Evolutionary conservation across 2,797 vertebrate genomes (phyloP).

Genomic region (Xenentodon cancila): DNA sequence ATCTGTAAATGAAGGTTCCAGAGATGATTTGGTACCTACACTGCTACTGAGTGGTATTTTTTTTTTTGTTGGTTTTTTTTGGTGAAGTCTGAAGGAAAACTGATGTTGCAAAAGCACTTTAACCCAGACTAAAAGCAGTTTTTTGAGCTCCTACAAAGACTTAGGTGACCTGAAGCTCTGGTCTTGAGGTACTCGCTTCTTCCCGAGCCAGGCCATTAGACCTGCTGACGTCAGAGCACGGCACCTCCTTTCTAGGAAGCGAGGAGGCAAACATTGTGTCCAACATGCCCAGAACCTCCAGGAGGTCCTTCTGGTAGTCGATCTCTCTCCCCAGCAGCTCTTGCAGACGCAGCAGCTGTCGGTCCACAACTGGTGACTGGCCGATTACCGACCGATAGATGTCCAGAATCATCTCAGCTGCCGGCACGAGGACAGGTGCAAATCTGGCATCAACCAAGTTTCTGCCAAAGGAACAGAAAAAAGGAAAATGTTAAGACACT

Average conservation of each 20-base stretch:
- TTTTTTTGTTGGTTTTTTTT: too few species aligned
- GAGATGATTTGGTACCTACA: neutral
- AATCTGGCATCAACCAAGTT: constrained; percentile 90
- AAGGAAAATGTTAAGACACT: neutral
- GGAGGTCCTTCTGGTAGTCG: constrained; percentile 89
- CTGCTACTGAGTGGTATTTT: neutral
- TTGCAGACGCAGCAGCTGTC: constrained; percentile 89
- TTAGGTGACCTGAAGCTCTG: constrained; percentile 69
- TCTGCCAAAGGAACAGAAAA: constrained; percentile 68
- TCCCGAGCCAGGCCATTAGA: constrained; percentile 70
- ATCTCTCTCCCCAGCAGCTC: constrained; percentile 90
- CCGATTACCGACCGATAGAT: constrained; percentile 90
- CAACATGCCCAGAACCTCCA: constrained; percentile 96
- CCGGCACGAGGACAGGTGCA: constrained; percentile 84
- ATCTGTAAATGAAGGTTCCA: constrained; percentile 3
- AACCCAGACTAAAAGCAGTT: constrained; percentile 19
- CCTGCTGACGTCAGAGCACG: constrained; percentile 54
- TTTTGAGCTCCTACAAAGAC: neutral
- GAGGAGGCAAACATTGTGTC: constrained; percentile 93
- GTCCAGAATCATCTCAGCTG: constrained; percentile 91
- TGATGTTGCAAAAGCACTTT: constrained; percentile 31
- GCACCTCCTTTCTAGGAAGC: constrained; percentile 79
- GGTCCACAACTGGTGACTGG: constrained; percentile 89
- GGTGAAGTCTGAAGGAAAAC: neutral
- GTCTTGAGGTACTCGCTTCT: constrained; percentile 37